phyloP scores from a whole-genome alignment of 2,113 vertebrate genomes.

The Zosterops hypoxanthus region DNA sequence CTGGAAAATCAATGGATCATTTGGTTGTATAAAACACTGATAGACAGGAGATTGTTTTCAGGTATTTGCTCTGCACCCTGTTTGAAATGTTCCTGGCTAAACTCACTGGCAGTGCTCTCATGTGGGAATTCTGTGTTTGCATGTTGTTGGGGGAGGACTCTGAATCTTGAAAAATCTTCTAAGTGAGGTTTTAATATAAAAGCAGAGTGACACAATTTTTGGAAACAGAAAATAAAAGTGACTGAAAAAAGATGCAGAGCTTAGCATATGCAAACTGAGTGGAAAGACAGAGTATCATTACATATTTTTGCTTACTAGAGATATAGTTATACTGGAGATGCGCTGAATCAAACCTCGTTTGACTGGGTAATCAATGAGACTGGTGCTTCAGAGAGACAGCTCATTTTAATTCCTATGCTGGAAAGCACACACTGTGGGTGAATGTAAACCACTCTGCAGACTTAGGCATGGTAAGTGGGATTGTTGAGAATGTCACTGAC shows the following conservation, averaged over 20 bases:
- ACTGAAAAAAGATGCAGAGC: neutral
- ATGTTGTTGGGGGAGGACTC: neutral
- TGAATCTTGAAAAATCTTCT: neutral
- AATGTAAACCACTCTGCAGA: neutral
- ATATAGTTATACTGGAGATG: neutral
- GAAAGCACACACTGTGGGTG: neutral
- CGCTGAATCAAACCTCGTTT: neutral
- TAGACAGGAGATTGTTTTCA: slow-evolving; percentile 3
- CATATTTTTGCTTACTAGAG: neutral
- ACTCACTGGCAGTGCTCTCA: neutral
- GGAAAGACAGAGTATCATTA: neutral
- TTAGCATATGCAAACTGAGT: neutral
- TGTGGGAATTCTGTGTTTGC: neutral
- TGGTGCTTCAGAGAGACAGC: neutral
- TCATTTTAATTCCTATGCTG: neutral
- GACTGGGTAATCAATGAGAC: neutral
- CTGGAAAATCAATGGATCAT: neutral
- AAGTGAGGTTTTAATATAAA: neutral
- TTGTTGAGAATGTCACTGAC: neutral
- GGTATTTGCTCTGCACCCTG: neutral
- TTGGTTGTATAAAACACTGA: neutral
- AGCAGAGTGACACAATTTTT: neutral
- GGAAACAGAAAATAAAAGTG: neutral
- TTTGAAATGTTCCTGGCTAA: neutral
- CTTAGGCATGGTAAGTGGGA: neutral